Base-by-base conservation (phyloP, 2,113 vertebrate genomes). In the Australoheros scitulus region DNA sequence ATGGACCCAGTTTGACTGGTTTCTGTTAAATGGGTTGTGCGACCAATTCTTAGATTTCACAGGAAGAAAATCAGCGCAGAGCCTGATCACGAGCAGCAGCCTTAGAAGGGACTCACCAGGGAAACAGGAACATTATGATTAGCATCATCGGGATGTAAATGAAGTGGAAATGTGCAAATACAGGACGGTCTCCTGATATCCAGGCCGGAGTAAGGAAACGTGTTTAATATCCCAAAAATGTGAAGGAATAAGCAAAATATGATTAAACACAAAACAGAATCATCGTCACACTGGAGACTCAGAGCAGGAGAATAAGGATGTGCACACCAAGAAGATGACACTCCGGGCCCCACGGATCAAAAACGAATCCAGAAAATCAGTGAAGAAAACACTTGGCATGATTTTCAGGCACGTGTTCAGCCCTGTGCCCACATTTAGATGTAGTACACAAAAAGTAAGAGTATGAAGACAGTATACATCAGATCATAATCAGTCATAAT, bases 1-100 rank as follows among this genome's bases (percentile, higher is more conserved):
- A 87, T 50, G 52, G 50, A 93, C 87, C 93, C 85, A 80, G 94
- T 94, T 88, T 80, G 83, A 93, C 93, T 85, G 85, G 92, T 93
- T 93, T 90, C 14, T 77, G 57, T 24, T 92, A 87, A 89, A 88
- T 85, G 32, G 87, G 32, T 75, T 83, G 55, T 56, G 47, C 1
- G 29, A 80, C 78, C 79, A 85, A 76, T 61, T 41, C 85, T 93
- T 89, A 74, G 76, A 90, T 92, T 92, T 92, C 88, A 89, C 89
- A 84, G 87, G 74, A 76, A 61, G 22, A 61, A 78, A 84, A 80
- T 74, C 79, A 74, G 63, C 63, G 20, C 20, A 76, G 87, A 85
- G 58, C 74, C 22, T 22, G 47, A 74, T 29, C 57, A 1, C 5
- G 22, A 83, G 64, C 79, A 81, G 78, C 1, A 7, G 55, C 17